Evolutionary conservation across 2,888 invertebrate genomes (phyloP).

Genomic region (Entomobrya proxima): DNA sequence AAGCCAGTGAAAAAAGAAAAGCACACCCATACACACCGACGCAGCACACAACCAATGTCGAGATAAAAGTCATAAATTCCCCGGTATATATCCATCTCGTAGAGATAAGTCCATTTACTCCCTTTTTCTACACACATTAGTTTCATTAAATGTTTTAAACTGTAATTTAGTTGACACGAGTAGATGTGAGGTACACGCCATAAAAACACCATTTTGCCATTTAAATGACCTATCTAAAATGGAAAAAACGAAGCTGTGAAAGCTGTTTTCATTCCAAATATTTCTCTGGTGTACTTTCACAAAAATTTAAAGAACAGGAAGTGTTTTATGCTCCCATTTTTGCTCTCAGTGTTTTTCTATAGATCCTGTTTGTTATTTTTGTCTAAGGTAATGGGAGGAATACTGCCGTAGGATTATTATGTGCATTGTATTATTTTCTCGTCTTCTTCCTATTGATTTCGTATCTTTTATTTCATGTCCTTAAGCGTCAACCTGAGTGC

Average conservation of each 20-base stretch:
- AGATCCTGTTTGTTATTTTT: neutral
- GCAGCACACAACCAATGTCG: slow-evolving; percentile 13
- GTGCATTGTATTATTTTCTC: slow-evolving; percentile 48
- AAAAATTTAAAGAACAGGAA: neutral
- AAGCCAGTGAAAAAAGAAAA: slow-evolving; percentile 18
- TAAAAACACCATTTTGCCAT: slow-evolving; percentile 65
- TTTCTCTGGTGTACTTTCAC: neutral
- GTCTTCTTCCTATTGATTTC: slow-evolving; percentile 60
- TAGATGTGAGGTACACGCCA: slow-evolving; percentile 62
- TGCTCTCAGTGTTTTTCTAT: slow-evolving; percentile 25
- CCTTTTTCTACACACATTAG: slow-evolving; percentile 58
- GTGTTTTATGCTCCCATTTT: slow-evolving; percentile 33
- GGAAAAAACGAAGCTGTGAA: slow-evolving; percentile 31
- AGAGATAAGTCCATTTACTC: slow-evolving; percentile 66
- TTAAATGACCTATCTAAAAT: slow-evolving; percentile 59
- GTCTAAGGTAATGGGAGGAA: slow-evolving; percentile 21
- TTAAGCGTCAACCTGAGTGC: slow-evolving; percentile 33
- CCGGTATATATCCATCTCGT: slow-evolving; percentile 57
- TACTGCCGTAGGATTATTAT: neutral
- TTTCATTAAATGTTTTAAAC: slow-evolving; percentile 68
- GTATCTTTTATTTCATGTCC: slow-evolving; percentile 38
- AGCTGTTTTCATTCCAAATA: slow-evolving; percentile 25
- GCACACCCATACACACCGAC: too few relatives aligned
- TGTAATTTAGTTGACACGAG: slow-evolving; percentile 67
- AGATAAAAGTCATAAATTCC: slow-evolving; percentile 64